These are phyloP conservation scores for Cydia pomonella DNA, from an alignment of 1,140 invertebrate species.

Conservation along the genomic window DNA sequence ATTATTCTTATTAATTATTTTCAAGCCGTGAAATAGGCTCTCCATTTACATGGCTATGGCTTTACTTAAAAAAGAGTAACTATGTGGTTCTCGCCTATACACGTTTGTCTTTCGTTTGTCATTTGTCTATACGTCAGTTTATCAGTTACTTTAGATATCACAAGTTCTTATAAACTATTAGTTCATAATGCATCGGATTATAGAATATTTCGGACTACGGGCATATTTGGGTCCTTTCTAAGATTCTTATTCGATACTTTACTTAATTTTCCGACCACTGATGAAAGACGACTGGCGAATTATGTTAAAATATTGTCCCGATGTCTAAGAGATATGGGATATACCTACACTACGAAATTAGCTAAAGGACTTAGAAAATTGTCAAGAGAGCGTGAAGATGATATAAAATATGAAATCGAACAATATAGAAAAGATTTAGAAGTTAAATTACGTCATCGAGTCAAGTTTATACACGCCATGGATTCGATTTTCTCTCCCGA, in stretches of 20 bases:
- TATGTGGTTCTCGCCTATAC: not conserved
- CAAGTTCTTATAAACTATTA: not conserved
- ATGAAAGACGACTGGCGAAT: not conserved
- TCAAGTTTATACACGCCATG: not conserved
- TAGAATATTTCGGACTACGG: not conserved
- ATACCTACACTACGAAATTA: not conserved
- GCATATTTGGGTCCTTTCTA: not conserved
- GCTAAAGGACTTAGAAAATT: not conserved
- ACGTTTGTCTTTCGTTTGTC: not conserved
- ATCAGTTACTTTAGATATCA: not conserved
- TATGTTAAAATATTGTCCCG: not conserved
- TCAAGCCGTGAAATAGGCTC: not conserved
- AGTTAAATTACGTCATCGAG: not conserved
- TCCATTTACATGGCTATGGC: not conserved
- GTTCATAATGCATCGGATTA: not conserved
- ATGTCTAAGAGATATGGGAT: not conserved
- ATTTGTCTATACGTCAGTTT: not conserved
- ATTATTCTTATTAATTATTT: not conserved
- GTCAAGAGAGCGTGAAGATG: not conserved
- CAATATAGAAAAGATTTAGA: not conserved
- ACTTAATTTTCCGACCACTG: not conserved
- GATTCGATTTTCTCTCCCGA: not conserved
- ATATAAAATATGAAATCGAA: not conserved
- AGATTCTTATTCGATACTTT: not conserved
- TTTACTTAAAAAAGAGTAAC: not conserved